Evolutionary conservation across 64 coral and sea anemone genomes (phyloP).

Genomic region (Hydrozoanthus tunicans): DNA sequence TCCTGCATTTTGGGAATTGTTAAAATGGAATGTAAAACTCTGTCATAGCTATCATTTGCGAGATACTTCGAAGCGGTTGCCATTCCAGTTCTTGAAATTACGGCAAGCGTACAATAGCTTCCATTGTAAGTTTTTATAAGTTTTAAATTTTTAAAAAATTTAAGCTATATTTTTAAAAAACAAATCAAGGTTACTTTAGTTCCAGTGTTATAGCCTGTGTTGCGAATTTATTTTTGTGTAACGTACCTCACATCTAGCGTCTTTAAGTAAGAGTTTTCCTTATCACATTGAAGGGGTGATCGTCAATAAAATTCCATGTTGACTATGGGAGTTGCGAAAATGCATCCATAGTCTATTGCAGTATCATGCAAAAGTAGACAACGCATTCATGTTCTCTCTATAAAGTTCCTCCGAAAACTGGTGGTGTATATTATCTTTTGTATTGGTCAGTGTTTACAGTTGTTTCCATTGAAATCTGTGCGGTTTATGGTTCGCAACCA

Average conservation of each 20-base stretch:
- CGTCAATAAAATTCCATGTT: background rate
- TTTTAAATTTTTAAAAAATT: background rate
- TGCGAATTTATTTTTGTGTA: background rate
- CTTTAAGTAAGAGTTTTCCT: slow-evolving; percentile 2
- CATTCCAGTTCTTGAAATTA: slow-evolving; percentile 11
- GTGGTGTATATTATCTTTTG: background rate
- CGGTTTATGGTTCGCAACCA: background rate
- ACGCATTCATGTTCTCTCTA: background rate
- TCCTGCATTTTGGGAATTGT: background rate
- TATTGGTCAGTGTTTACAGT: background rate
- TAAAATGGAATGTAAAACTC: background rate
- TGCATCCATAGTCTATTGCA: background rate
- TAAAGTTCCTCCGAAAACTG: background rate
- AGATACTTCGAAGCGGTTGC: background rate
- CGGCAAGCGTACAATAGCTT: background rate
- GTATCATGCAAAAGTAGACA: background rate
- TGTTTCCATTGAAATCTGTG: slow-evolving; percentile 1
- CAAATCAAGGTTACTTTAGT: background rate
- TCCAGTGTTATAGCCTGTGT: background rate
- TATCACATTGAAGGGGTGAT: background rate
- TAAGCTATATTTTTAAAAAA: background rate
- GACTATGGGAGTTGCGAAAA: background rate
- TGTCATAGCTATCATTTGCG: slow-evolving; percentile 9
- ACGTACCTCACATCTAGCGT: background rate
- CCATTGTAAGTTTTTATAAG: background rate